These are phyloP conservation scores for Brachycybe producta DNA, from an alignment of 2,888 invertebrate genomes.

Conservation along the genomic window DNA sequence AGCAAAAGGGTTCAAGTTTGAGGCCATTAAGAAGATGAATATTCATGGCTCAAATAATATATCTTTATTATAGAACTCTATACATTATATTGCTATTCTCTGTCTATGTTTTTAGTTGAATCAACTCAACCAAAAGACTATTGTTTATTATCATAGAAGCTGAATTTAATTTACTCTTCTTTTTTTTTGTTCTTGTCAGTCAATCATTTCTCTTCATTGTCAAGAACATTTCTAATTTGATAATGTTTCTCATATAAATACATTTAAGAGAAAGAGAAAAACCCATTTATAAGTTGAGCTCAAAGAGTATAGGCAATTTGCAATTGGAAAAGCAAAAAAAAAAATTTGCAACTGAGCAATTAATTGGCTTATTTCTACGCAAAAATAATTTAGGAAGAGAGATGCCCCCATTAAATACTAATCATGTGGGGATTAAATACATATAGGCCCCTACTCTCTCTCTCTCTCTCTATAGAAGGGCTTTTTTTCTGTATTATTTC, in stretches of 20 bases:
- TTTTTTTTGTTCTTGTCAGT: slow-evolving; percentile 16
- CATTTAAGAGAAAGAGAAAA: not conserved
- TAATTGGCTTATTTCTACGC: slow-evolving; percentile 15
- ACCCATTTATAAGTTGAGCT: not conserved
- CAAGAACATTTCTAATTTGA: slow-evolving; percentile 16
- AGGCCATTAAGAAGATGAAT: slow-evolving; percentile 7
- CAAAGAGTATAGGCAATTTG: not conserved
- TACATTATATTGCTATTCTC: too few species aligned
- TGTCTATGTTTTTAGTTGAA: too few species aligned
- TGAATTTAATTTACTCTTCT: slow-evolving; percentile 16
- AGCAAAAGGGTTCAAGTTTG: not conserved
- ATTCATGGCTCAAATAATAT: not conserved
- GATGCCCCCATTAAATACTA: slow-evolving; percentile 11
- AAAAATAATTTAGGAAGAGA: slow-evolving; percentile 15
- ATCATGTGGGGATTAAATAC: slow-evolving; percentile 12
- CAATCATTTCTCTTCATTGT: slow-evolving; percentile 14
- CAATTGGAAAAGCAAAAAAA: not conserved
- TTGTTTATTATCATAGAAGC: slow-evolving; percentile 17
- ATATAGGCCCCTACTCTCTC: too few species aligned
- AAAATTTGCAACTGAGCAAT: slow-evolving; percentile 15
- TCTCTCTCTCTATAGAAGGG: too few species aligned
- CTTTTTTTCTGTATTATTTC: too few species aligned
- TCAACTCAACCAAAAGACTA: too few species aligned
- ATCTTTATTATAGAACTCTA: too few species aligned
- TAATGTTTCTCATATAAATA: slow-evolving; percentile 10